phyloP scores from a whole-genome alignment of 2,113 vertebrate species.

The Callipepla squamata region DNA sequence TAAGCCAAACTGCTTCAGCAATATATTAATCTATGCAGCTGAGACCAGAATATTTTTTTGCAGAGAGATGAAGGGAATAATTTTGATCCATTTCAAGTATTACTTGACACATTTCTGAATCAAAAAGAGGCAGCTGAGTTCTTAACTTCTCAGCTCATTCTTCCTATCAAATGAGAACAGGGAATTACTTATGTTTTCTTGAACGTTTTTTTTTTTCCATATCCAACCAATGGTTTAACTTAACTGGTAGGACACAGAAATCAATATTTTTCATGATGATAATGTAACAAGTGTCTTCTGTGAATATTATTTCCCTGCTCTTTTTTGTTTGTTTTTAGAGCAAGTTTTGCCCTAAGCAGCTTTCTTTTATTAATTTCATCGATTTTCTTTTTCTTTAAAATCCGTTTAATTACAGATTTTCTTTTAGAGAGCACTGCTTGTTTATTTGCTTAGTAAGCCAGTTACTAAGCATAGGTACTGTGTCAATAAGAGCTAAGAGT shows the following conservation, averaged over 20 bases:
- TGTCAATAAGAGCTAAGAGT: not conserved
- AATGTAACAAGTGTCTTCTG: not conserved
- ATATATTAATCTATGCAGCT: not conserved
- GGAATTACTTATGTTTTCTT: not conserved
- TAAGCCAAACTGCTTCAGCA: conserved; percentile 25
- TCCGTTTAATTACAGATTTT: not conserved
- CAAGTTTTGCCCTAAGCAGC: not conserved
- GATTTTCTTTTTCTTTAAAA: conserved; percentile 13
- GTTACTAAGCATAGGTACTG: not conserved
- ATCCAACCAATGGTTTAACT: not conserved
- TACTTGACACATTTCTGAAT: conserved; percentile 26
- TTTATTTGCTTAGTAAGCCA: not conserved
- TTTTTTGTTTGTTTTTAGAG: not conserved
- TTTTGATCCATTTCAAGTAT: conserved; percentile 41
- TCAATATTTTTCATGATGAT: conserved; percentile 3
- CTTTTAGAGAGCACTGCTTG: not conserved
- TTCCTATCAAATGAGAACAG: not conserved
- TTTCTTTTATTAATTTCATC: conserved; percentile 44
- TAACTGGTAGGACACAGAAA: not conserved
- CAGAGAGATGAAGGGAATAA: not conserved
- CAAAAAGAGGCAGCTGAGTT: not conserved
- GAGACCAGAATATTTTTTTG: not conserved
- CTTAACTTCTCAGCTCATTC: conserved; percentile 3
- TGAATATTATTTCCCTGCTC: not conserved
- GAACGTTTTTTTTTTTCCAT: not conserved